Evolutionary conservation across 2,797 vertebrate genomes (phyloP), one percentile per base, ranked within the genome.

Genomic region (Hephaestus fuliginosus): DNA sequence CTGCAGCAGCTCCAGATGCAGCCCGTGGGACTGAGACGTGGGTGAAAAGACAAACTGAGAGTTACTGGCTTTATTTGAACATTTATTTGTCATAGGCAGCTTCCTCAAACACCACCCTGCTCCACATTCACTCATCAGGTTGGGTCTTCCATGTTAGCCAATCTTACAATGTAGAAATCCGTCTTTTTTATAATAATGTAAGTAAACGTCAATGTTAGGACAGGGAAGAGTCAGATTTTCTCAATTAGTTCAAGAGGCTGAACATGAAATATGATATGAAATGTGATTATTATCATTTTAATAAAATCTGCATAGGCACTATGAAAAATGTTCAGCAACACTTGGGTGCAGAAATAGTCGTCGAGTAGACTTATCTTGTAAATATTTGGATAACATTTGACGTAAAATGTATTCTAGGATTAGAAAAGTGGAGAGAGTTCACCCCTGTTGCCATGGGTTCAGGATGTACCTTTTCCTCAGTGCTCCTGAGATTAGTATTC

Each of bases 401-500:
- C 56, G 13, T 44, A 33, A 74, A 64, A 73, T 20, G 43, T 3
- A 5, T 8, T 9, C 20, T 63, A 1, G 36, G 41, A 5, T 67
- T 20, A 75, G 28, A 78, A 39, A 51, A 36, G 36, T 13, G 1
- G 10, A 22, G 18, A 57, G 3, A 60, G 28, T 43, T 58, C 44
- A 51, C 4, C 20, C 13, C 0, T 22, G 1, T 6, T 43, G 51
- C 43, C 10, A 5, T n/a, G 30, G 66, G 33, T 63, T 70, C 57
- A 44, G 14, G 49, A 73, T 83, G 63, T 44, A n/a, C 8, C 7
- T 2, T 52, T 58, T 69, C 41, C 48, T 39, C 22, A 11, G 60
- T 30, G 56, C 76, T 81, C 36, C 67, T 78, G 18, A 70, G 56
- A 86, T 89, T 61, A 70, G 65, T 84, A 84, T 88, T 89, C 76